phyloP scores from a whole-genome alignment of 1,140 invertebrate genomes.

The Tribolium madens region DNA sequence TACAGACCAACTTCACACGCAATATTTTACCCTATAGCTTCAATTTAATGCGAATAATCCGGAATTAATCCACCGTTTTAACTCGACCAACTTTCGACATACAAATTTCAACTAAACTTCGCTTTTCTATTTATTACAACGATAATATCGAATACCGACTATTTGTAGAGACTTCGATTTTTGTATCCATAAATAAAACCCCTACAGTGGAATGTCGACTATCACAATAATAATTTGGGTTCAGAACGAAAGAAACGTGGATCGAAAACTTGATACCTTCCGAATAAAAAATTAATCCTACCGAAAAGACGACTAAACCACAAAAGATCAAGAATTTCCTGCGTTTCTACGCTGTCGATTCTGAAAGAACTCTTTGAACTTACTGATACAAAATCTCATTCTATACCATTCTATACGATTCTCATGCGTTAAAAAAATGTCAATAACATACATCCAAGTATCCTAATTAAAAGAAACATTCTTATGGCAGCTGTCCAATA shows the following conservation, averaged over 20 bases:
- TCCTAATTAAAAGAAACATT: slow-evolving; percentile 30
- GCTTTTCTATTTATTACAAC: not conserved
- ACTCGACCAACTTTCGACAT: not conserved
- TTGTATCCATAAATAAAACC: not conserved
- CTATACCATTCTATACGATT: not conserved
- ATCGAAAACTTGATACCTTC: not conserved
- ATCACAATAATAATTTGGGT: slow-evolving; percentile 6
- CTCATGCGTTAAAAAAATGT: not conserved
- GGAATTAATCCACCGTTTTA: not conserved
- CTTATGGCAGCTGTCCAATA: slow-evolving; percentile 9
- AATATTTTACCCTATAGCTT: not conserved
- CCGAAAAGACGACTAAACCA: not conserved
- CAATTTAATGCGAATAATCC: not conserved
- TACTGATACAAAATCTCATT: not conserved
- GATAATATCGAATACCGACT: not conserved
- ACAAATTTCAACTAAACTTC: not conserved
- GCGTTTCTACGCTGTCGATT: not conserved
- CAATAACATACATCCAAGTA: not conserved
- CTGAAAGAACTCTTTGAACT: not conserved
- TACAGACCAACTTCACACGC: slow-evolving; percentile 1
- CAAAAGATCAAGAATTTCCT: not conserved
- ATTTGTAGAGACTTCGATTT: not conserved
- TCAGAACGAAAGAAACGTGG: not conserved
- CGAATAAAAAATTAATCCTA: not conserved
- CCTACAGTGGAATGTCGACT: not conserved